phyloP scores from a whole-genome alignment of 2,888 invertebrate species.

The Elgonia sp. region DNA sequence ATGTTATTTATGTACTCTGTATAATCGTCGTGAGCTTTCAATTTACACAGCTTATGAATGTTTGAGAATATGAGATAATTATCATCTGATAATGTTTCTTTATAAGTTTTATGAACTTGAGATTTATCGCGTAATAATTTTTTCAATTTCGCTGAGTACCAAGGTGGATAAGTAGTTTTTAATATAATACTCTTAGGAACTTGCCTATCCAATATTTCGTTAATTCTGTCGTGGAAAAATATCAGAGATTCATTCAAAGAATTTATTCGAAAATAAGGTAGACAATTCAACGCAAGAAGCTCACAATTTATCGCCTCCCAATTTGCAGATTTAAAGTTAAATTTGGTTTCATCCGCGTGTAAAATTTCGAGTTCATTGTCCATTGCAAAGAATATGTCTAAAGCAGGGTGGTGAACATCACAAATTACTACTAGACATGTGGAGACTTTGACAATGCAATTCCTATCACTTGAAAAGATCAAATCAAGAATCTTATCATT shows the following conservation, averaged over 20 bases:
- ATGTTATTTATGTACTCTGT: neutral
- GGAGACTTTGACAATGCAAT: neutral
- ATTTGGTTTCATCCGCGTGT: neutral
- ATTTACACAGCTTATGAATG: constrained; percentile 1
- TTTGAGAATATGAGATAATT: constrained; percentile 10
- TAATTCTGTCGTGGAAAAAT: neutral
- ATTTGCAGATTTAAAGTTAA: neutral
- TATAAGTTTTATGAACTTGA: neutral
- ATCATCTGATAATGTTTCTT: neutral
- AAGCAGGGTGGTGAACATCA: neutral
- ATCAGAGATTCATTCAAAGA: neutral
- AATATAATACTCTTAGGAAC: neutral
- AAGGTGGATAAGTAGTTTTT: neutral
- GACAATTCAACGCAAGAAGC: neutral
- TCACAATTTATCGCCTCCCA: neutral
- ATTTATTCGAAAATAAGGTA: neutral
- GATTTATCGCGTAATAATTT: neutral
- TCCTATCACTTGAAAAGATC: neutral
- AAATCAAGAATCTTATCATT: neutral
- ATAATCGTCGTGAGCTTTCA: constrained; percentile 3
- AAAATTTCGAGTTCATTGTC: neutral
- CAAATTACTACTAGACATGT: neutral
- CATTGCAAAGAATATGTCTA: neutral
- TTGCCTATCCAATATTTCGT: neutral
- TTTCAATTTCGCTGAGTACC: neutral